These are phyloP conservation scores for Enteromius treurensis DNA, from an alignment of 2,797 vertebrate species.

Conservation along the genomic window DNA sequence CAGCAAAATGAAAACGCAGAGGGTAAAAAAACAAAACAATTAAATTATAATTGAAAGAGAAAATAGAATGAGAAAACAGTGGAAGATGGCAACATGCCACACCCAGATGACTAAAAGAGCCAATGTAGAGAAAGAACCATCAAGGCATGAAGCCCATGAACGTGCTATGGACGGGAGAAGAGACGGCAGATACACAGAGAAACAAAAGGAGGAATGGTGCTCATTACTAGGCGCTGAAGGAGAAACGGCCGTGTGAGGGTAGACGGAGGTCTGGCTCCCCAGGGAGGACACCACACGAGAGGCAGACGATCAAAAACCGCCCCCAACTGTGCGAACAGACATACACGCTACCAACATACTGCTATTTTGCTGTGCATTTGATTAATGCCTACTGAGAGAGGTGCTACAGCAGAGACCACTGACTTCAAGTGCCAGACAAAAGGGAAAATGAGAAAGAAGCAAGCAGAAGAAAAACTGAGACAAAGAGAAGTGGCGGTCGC, in stretches of 20 bases:
- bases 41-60: slow-evolving; percentile 21
- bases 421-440: slow-evolving; percentile 18
- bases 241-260: slow-evolving; percentile 37
- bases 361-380: slow-evolving; percentile 51
- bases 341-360: slow-evolving; percentile 47
- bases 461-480: not conserved
- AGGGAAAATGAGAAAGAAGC: not conserved
- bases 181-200: slow-evolving; percentile 20
- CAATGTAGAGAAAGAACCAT: slow-evolving; percentile 27
- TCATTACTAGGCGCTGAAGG: slow-evolving; percentile 50
- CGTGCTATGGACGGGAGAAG: slow-evolving; percentile 6
- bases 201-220: slow-evolving; percentile 51
- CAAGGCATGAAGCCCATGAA: slow-evolving; percentile 41
- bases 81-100: slow-evolving; percentile 18
- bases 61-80: slow-evolving; percentile 21
- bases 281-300: slow-evolving; percentile 48
- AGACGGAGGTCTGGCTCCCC: slow-evolving; percentile 53
- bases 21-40: slow-evolving; percentile 1
- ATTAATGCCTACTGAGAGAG: slow-evolving; percentile 54
- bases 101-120: slow-evolving; percentile 29
- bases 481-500: not conserved
- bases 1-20: not conserved
- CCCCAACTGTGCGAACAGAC: slow-evolving; percentile 43
- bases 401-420: slow-evolving; percentile 27
- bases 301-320: slow-evolving; percentile 52